phyloP scores from a whole-genome alignment of 1,140 invertebrate genomes.

The Heterodera schachtii region DNA sequence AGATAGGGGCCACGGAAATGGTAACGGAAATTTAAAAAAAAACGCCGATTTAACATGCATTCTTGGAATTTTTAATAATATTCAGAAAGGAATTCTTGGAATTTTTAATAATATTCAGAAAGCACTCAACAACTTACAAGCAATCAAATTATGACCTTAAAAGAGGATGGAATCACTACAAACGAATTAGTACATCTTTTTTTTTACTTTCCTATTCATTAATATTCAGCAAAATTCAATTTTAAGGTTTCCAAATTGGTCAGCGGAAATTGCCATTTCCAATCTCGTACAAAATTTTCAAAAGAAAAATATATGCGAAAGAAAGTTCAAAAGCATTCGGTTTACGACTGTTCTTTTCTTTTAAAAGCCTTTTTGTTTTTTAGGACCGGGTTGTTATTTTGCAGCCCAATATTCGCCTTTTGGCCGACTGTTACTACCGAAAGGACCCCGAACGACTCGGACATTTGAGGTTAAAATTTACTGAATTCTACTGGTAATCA shows the following conservation, averaged over 20 bases:
- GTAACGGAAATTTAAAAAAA: neutral
- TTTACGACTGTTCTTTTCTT: neutral
- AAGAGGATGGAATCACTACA: conserved; percentile 8
- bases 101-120: conserved; percentile 9
- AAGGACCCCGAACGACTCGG: conserved; percentile 39
- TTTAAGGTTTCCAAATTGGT: conserved; percentile 43
- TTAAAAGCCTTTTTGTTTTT: neutral
- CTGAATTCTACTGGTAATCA: too few relatives aligned
- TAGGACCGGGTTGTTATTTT: conserved; percentile 37
- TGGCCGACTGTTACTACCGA: conserved; percentile 36
- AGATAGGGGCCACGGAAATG: neutral
- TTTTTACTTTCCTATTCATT: neutral
- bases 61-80: neutral
- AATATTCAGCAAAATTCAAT: too few relatives aligned
- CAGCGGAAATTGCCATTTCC: conserved; percentile 34
- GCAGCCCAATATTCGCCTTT: conserved; percentile 35
- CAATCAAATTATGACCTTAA: conserved; percentile 12
- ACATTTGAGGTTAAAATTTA: conserved; percentile 33
- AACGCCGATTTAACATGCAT: too few relatives aligned
- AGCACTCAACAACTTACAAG: conserved; percentile 19
- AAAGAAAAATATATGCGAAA: conserved; percentile 41
- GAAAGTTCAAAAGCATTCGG: conserved; percentile 45
- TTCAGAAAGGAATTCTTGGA: neutral
- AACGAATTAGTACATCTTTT: conserved; percentile 15
- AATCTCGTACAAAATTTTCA: conserved; percentile 37